Conservation (phyloP, 2,113 vertebrate genomes). For the Petromus typicus region DNA sequence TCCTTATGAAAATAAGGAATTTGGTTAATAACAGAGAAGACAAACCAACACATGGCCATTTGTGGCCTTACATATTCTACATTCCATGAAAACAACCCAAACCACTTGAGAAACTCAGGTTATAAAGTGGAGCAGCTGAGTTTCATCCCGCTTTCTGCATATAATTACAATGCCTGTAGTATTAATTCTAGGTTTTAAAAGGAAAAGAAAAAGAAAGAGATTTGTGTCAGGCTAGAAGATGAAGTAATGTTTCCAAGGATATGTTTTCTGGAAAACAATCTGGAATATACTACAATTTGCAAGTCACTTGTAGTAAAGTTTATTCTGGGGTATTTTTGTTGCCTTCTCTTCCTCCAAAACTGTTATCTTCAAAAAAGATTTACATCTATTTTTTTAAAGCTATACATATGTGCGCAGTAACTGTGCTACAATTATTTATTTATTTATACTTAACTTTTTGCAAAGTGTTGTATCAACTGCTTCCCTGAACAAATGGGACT, state of each 20-base stretch:
- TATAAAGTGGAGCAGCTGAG: not conserved
- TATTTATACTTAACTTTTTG: constrained; percentile 9
- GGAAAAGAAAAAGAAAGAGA: not conserved
- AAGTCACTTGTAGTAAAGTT: not conserved
- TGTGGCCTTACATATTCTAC: too few relatives aligned
- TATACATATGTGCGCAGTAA: not conserved
- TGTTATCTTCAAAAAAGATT: not conserved
- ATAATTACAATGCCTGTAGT: not conserved
- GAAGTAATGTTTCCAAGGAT: not conserved
- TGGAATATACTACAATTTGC: not conserved
- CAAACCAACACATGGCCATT: not conserved
- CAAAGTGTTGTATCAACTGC: not conserved
- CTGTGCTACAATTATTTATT: not conserved
- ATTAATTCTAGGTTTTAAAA: not conserved
- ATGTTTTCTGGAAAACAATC: not conserved
- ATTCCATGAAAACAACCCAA: not conserved
- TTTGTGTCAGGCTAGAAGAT: not conserved
- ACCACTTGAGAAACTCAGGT: constrained; percentile 4
- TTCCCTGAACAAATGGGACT: not conserved
- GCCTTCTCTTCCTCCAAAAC: not conserved
- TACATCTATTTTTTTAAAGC: not conserved
- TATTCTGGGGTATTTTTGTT: not conserved
- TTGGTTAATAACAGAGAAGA: not conserved
- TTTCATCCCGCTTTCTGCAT: not conserved
- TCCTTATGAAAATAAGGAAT: constrained; percentile 1